A percentile compares a stretch with the other conserved stretches of the same genome.
These are phyloP conservation scores for Rotaria macrura DNA, from an alignment of 2,888 invertebrate species.

Conservation along the genomic window DNA sequence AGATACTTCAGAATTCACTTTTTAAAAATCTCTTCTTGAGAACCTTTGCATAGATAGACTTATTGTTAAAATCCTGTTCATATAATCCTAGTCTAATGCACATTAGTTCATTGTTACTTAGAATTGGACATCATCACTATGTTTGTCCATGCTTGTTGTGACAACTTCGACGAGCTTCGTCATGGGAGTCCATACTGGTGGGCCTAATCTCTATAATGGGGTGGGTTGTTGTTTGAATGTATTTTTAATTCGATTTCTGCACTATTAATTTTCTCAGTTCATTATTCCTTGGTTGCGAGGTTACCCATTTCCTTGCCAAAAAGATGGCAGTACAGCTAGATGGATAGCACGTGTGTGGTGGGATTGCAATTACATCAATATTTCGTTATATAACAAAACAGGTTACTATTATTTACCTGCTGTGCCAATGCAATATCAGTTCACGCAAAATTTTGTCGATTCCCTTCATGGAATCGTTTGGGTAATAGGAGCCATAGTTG, in stretches of 20 bases:
- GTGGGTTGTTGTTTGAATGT: not conserved
- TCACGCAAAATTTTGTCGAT: not conserved
- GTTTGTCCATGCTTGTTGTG: not conserved
- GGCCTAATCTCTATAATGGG: not conserved
- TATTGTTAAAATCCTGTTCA: no score
- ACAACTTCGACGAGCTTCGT: not conserved
- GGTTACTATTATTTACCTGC: not conserved
- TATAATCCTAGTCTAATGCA: no score
- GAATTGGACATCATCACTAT: not conserved
- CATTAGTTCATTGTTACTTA: not conserved
- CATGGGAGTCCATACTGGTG: not conserved
- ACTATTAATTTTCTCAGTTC: not conserved
- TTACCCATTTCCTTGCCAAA: not conserved
- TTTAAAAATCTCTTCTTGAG: no score
- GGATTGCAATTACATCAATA: not conserved
- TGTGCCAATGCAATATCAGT: not conserved
- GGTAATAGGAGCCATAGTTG: not conserved
- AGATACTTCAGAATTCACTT: no score
- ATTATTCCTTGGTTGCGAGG: not conserved
- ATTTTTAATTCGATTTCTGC: not conserved
- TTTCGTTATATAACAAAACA: not conserved
- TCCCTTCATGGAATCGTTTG: not conserved
- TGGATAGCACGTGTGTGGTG: not conserved
- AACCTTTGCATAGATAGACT: no score
- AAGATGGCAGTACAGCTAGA: not conserved